These are phyloP conservation scores for Paraplagusia blochii DNA, from an alignment of 2,113 vertebrate genomes.

Conservation along the genomic window DNA sequence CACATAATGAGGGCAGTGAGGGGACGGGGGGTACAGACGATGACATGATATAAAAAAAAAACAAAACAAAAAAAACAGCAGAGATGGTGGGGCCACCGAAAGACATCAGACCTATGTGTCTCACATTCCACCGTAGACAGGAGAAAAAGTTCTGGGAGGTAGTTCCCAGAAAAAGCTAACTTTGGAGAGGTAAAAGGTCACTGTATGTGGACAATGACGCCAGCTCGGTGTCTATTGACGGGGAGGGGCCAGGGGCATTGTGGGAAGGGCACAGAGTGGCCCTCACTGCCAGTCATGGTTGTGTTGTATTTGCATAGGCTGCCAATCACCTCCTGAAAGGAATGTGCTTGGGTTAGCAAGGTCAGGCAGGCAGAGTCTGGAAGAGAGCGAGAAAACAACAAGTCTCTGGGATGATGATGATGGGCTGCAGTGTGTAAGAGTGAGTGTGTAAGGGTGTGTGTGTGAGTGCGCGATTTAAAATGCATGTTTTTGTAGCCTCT, in stretches of 20 bases:
- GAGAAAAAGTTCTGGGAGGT: constrained; percentile 69
- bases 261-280: constrained; percentile 79
- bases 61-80: constrained; percentile 39
- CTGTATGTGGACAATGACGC: constrained; percentile 81
- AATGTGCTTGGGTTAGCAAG: constrained; percentile 78
- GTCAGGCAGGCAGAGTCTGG: constrained; percentile 73
- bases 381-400: constrained; percentile 76
- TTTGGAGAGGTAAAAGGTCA: constrained; percentile 77
- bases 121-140: constrained; percentile 73
- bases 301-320: constrained; percentile 79
- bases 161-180: constrained; percentile 71
- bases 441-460: constrained; percentile 25
- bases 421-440: constrained; percentile 36
- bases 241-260: constrained; percentile 80
- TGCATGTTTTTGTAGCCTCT: too few relatives aligned
- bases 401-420: constrained; percentile 68
- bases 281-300: constrained; percentile 79
- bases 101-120: constrained; percentile 68
- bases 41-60: constrained; percentile 47
- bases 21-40: constrained; percentile 51
- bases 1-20: constrained; percentile 62
- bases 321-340: constrained; percentile 81
- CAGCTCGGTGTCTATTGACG: constrained; percentile 80
- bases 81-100: constrained; percentile 47
- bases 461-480: constrained; percentile 12